These are phyloP conservation scores for Anthopleura xanthogrammica DNA, from an alignment of 92 coral and sea anemone species.

Conservation along the genomic window DNA sequence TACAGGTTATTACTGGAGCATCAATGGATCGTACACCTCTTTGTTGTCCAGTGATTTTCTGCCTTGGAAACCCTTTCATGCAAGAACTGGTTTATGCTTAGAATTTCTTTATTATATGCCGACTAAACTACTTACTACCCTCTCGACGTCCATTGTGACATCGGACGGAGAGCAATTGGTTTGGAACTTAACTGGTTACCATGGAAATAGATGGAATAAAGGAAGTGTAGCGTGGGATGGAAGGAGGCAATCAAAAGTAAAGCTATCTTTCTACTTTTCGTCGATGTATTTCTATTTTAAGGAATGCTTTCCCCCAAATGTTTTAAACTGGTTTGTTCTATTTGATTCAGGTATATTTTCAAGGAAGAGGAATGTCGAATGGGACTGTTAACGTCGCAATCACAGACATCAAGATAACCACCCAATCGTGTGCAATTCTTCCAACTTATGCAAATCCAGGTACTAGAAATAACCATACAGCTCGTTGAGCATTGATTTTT, in stretches of 20 bases:
- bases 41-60: constrained; percentile 22
- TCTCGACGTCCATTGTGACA: constrained; percentile 27
- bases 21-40: constrained; percentile 5
- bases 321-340: background rate
- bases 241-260: constrained; percentile 39
- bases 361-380: constrained; percentile 36
- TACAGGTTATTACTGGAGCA: constrained; percentile 2
- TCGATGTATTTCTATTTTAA: background rate
- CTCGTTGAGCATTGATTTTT: too few relatives aligned
- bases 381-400: constrained; percentile 53
- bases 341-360: constrained; percentile 46
- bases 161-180: constrained; percentile 1
- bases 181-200: constrained; percentile 61
- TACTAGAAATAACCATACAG: background rate
- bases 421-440: constrained; percentile 32
- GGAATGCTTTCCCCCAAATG: too few relatives aligned
- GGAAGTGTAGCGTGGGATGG: constrained; percentile 56
- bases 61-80: constrained; percentile 26
- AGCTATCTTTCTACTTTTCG: background rate
- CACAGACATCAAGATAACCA: constrained; percentile 44
- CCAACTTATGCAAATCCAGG: constrained; percentile 65
- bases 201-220: constrained; percentile 53
- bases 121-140: constrained; percentile 14
- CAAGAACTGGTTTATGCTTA: constrained; percentile 39
- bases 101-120: constrained; percentile 52